A percentile compares a stretch with the other conserved stretches of the same genome.
These are phyloP conservation scores for Anastatus disparis DNA, from an alignment of 1,140 invertebrate species.

Conservation along the genomic window DNA sequence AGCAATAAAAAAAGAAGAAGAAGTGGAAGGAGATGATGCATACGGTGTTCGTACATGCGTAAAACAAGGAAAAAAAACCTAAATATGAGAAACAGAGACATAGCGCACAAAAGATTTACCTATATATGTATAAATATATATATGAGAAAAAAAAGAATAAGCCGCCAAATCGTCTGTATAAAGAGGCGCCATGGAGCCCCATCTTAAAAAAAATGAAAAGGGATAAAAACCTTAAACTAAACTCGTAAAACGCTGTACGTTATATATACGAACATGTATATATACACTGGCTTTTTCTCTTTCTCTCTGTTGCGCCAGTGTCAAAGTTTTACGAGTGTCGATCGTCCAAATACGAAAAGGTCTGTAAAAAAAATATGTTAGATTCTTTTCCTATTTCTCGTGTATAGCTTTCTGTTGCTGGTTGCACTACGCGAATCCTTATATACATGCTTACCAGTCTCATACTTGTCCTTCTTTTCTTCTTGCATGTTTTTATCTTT, in stretches of 20 bases:
- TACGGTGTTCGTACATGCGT: too few species aligned
- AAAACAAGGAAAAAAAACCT: neutral
- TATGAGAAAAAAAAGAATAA: too few species aligned
- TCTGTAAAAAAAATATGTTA: slow-evolving; percentile 7
- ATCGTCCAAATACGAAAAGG: slow-evolving; percentile 21
- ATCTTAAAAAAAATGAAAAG: slow-evolving; percentile 20
- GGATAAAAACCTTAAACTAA: slow-evolving; percentile 30
- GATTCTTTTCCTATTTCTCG: neutral
- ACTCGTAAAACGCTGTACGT: slow-evolving; percentile 27
- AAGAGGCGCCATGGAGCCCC: too few species aligned
- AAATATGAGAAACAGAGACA: neutral
- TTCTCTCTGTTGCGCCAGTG: neutral
- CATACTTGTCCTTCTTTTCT: neutral
- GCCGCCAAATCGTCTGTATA: too few species aligned
- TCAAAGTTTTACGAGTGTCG: slow-evolving; percentile 35
- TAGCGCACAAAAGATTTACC: slow-evolving; percentile 9
- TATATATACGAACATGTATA: too few species aligned
- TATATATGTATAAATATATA: neutral
- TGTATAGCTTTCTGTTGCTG: neutral
- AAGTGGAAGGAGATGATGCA: too few species aligned
- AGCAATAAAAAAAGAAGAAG: too few species aligned
- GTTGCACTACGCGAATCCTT: neutral
- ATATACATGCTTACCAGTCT: neutral
- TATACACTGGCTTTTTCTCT: too few species aligned
- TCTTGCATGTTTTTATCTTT: neutral